These are phyloP conservation scores for Machimus atricapillus DNA, from an alignment of 2,888 invertebrate species.

Conservation along the genomic window DNA sequence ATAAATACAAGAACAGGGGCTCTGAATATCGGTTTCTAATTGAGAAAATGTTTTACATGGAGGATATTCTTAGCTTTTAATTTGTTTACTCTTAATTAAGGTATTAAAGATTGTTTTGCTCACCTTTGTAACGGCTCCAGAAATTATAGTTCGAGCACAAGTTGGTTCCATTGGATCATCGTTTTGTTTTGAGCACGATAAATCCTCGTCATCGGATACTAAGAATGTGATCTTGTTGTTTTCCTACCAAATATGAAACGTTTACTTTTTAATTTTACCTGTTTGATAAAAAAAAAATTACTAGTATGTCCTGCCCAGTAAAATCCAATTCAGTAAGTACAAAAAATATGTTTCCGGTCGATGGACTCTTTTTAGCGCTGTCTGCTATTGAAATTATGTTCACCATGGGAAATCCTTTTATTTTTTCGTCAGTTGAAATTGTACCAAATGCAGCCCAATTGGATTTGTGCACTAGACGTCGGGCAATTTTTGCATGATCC, in stretches of 20 bases:
- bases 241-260: constrained; percentile 49
- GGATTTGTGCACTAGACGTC: constrained; percentile 57
- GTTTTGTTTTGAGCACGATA: constrained; percentile 53
- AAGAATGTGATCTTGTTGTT: constrained; percentile 58
- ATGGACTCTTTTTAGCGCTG: constrained; percentile 50
- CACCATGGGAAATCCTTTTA: constrained; percentile 60
- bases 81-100: too few relatives aligned
- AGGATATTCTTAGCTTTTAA: too few relatives aligned
- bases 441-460: constrained; percentile 60
- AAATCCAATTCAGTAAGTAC: constrained; percentile 60
- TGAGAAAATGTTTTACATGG: too few relatives aligned
- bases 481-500: constrained; percentile 59
- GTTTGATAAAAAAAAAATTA: not conserved
- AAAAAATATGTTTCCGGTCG: constrained; percentile 59
- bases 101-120: not conserved
- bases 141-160: constrained; percentile 50
- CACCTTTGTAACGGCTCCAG: constrained; percentile 45
- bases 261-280: not conserved
- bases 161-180: constrained; percentile 62
- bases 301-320: constrained; percentile 56
- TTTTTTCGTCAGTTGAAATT: constrained; percentile 55
- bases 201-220: constrained; percentile 57
- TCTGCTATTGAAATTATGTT: constrained; percentile 62
- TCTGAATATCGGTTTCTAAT: too few relatives aligned
- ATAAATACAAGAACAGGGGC: too few relatives aligned